phyloP scores from a whole-genome alignment of 2,113 vertebrate genomes.

The Drymodes brunneopygia region DNA sequence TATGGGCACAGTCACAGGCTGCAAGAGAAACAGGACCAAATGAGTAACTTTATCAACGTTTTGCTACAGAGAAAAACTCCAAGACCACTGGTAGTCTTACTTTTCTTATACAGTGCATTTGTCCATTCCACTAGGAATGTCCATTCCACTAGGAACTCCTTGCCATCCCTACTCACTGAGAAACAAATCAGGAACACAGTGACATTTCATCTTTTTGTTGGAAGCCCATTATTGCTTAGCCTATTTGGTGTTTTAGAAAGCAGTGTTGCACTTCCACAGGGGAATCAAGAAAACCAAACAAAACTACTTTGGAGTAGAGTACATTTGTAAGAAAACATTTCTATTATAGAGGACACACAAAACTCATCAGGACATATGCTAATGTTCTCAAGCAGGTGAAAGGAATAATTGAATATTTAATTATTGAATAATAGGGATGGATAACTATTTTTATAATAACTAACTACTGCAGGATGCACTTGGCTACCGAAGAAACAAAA shows the following conservation, averaged over 20 bases:
- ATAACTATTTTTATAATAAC: neutral
- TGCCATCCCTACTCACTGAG: neutral
- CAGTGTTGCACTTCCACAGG: neutral
- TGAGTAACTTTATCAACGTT: neutral
- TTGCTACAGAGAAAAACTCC: neutral
- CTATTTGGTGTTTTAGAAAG: neutral
- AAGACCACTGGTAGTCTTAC: rapidly evolving
- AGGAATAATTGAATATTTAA: no score
- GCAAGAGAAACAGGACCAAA: neutral
- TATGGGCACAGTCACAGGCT: conserved; percentile 90
- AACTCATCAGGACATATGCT: neutral
- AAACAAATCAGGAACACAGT: neutral
- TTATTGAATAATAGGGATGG: neutral
- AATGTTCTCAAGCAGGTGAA: neutral
- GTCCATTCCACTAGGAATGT: neutral
- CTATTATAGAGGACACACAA: neutral
- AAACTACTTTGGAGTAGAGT: neutral
- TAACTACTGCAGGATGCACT: neutral
- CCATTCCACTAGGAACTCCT: neutral
- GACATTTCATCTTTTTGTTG: neutral
- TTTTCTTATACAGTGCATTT: neutral
- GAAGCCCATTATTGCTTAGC: neutral
- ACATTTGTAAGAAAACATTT: neutral
- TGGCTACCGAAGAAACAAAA: neutral
- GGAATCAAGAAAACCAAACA: neutral